A percentile compares a stretch with the other conserved stretches of the same genome.
Conservation (phyloP, 2,113 vertebrate species). For the Catagonus wagneri region DNA sequence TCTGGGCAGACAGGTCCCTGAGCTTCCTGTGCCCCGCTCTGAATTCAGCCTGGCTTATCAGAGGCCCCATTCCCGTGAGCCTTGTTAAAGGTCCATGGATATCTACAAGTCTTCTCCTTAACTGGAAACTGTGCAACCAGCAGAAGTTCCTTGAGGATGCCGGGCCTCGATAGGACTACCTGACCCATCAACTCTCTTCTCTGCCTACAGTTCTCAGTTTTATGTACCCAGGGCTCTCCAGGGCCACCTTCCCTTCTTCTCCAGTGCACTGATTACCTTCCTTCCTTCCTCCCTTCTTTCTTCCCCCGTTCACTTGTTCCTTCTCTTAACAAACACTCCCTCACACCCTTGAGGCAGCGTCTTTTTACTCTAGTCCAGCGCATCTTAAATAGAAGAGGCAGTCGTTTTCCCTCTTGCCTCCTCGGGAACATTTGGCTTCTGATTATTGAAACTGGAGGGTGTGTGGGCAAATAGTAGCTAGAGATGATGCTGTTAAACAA, state of each 20-base stretch:
- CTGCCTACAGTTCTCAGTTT: neutral
- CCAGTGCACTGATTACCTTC: neutral
- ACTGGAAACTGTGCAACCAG: slow-evolving; percentile 70
- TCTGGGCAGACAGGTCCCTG: slow-evolving; percentile 52
- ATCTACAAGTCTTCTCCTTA: slow-evolving; percentile 60
- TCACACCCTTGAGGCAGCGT: neutral
- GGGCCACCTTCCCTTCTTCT: neutral
- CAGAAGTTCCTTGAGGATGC: slow-evolving; percentile 43
- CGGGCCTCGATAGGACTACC: neutral
- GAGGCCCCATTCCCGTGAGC: slow-evolving; percentile 55
- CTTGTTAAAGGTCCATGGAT: slow-evolving; percentile 59
- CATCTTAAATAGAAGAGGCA: neutral
- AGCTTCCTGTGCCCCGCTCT: neutral
- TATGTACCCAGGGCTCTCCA: neutral
- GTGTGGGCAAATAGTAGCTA: neutral
- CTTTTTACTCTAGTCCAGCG: neutral
- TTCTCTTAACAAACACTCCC: slow-evolving; percentile 31
- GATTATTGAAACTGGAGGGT: neutral
- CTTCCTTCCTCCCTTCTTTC: neutral
- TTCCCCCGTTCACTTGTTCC: neutral
- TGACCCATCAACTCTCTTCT: slow-evolving; percentile 57
- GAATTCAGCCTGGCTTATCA: slow-evolving; percentile 54
- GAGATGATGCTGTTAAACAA: neutral
- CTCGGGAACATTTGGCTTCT: neutral
- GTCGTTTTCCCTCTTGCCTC: neutral